These are phyloP conservation scores for Urosaurus nigricauda DNA, from an alignment of 2,797 vertebrate species.

Conservation along the genomic window DNA sequence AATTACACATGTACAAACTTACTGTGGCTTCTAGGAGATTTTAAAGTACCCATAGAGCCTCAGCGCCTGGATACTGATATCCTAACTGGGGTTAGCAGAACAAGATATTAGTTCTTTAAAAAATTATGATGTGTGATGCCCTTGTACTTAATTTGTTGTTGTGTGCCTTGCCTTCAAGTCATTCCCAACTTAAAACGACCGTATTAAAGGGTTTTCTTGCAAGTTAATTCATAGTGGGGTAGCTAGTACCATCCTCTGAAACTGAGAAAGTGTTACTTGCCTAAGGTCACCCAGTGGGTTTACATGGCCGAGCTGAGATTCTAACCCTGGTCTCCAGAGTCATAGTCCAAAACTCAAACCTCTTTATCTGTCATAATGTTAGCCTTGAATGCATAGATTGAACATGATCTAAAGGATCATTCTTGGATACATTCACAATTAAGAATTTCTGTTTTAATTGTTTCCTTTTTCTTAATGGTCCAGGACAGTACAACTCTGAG, in stretches of 20 bases:
- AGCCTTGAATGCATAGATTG: not conserved
- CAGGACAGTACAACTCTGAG: not conserved
- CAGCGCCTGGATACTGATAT: not conserved
- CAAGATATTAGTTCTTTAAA: not conserved
- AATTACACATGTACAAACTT: not conserved
- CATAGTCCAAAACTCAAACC: no score
- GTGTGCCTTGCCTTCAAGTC: no score
- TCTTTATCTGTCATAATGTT: not conserved
- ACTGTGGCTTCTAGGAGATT: not conserved
- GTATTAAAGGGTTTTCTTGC: no score
- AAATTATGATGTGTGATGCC: no score
- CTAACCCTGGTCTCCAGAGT: no score
- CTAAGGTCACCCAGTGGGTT: no score
- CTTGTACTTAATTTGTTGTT: not conserved
- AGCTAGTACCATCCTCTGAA: no score
- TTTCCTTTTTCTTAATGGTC: not conserved
- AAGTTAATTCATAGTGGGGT: no score
- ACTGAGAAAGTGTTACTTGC: no score
- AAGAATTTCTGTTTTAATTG: not conserved
- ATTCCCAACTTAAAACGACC: no score
- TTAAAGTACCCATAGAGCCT: no score
- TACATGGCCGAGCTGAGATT: no score
- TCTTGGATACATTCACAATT: not conserved
- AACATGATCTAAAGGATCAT: not conserved
- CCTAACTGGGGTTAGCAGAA: not conserved